A percentile compares a stretch with the other conserved stretches of the same genome.
Evolutionary conservation across 2,888 invertebrate species (phyloP).

Genomic region (Acheta domesticus): DNA sequence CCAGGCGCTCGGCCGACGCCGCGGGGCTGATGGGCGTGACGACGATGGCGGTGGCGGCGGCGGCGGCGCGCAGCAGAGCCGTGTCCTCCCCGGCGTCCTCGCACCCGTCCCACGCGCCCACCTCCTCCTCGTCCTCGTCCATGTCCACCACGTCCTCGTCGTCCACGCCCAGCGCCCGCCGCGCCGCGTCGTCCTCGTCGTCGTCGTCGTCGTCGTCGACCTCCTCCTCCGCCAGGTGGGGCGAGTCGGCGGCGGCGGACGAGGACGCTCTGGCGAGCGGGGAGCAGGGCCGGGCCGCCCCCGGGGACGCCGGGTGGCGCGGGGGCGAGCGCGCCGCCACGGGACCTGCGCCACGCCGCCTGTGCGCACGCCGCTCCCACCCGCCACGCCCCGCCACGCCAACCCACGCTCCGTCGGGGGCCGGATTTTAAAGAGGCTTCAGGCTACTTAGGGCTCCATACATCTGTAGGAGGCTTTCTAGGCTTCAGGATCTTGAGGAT

Average conservation of each 20-base stretch:
- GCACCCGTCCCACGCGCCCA: slow-evolving; percentile 28
- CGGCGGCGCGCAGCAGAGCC: slow-evolving; percentile 52
- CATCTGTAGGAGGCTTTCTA: too few relatives aligned
- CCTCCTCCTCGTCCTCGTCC: slow-evolving; percentile 42
- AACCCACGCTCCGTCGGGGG: too few relatives aligned
- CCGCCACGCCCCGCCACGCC: too few relatives aligned
- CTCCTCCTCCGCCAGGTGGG: slow-evolving; percentile 40
- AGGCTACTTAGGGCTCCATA: too few relatives aligned
- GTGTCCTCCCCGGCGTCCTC: slow-evolving; percentile 49
- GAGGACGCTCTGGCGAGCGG: background rate
- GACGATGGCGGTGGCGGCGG: slow-evolving; percentile 51
- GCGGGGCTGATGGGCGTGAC: slow-evolving; percentile 44
- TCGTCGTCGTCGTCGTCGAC: slow-evolving; percentile 44
- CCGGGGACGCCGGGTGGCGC: background rate
- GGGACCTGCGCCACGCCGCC: background rate
- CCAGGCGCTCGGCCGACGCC: slow-evolving; percentile 31
- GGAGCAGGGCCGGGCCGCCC: background rate
- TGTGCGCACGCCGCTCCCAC: too few relatives aligned
- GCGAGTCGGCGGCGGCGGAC: background rate
- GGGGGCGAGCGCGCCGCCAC: background rate
- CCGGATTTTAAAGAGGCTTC: too few relatives aligned
- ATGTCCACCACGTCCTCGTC: slow-evolving; percentile 44
- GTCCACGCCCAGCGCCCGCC: slow-evolving; percentile 38
- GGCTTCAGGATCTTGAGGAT: too few relatives aligned
- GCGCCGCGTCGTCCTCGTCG: slow-evolving; percentile 37